Percentiles rank a stretch among this genome's conserved stretches.
phyloP scores from a whole-genome alignment of 2,888 invertebrate species.

The Autographa pulchrina region DNA sequence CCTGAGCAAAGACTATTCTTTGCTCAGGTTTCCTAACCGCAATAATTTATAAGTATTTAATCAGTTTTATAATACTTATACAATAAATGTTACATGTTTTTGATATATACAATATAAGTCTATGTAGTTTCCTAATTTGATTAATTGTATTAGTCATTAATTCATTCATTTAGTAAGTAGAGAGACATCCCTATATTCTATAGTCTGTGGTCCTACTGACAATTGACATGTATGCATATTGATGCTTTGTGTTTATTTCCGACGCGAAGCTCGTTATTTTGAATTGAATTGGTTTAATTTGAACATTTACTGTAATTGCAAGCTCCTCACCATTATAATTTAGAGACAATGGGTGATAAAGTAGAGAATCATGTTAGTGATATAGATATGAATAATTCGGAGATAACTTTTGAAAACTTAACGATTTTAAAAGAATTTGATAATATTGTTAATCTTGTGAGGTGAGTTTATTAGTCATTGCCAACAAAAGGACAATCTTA shows the following conservation, averaged over 20 bases:
- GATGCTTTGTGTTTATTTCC: not conserved
- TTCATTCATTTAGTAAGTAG: slow-evolving; percentile 1
- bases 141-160: too few species aligned
- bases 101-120: too few species aligned
- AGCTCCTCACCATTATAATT: too few species aligned
- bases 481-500: not conserved
- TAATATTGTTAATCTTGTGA: slow-evolving; percentile 81
- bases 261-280: slow-evolving; percentile 1
- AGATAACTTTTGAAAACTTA: slow-evolving; percentile 79
- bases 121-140: too few species aligned
- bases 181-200: not conserved
- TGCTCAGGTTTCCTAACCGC: too few species aligned
- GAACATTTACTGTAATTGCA: not conserved
- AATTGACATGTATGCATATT: not conserved
- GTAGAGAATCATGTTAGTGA: slow-evolving; percentile 66
- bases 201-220: not conserved
- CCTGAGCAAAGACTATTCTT: too few species aligned
- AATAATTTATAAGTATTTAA: too few species aligned
- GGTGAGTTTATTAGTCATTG: slow-evolving; percentile 64
- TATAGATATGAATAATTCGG: slow-evolving; percentile 72
- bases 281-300: not conserved
- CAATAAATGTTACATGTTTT: too few species aligned
- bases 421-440: slow-evolving; percentile 82
- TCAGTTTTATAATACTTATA: too few species aligned
- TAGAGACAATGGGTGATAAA: slow-evolving; percentile 72